Evolutionary conservation across 2,888 invertebrate genomes (phyloP), one percentile per base, ranked within the genome.

Genomic region (Diabrotica balteata): DNA sequence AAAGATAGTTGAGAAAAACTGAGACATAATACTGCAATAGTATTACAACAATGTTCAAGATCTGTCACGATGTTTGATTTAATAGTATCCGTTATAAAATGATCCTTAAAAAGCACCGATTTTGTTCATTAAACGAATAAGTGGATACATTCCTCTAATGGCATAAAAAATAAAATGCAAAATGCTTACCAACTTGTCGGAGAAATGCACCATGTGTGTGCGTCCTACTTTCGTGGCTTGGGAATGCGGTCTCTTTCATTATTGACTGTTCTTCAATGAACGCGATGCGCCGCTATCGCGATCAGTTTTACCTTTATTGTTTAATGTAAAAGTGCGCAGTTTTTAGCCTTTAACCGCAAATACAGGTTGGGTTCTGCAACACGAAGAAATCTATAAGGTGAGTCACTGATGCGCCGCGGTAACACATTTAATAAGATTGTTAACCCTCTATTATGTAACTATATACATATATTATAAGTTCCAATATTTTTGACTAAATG

Each of bases 181-280:
- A 32, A 32, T 32, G 32, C 32, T 32, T 32, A 32, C 32, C 17
- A 44, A 17, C 45, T 44, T 45, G 45, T 57, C 42, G 11, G 54
- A 54, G 54, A 43, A 54, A 44, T 57, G 45, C 55, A 55, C 17
- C 11, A 11, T 43, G 49, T 63, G 54, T 49, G 55, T 43, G 22
- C 55, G 62, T 58, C 51, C 67, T 51, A 67, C 67, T 62, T 67
- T 63, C 63, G 45, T 11, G 43, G 53, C 49, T 51, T 58, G 67
- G 52, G 67, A 67, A 67, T 62, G 52, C 61, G 67, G 58, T 62
- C 62, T 57, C 43, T 46, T 67, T 67, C 55, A 55, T 63, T 60
- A 60, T 44, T 55, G 63, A 55, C 55, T 47, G 50, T 55, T 55
- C 55, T 63, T 63, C 55, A 43, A 55, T 47, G 63, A 51, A 49